Evolutionary conservation across 2,888 invertebrate genomes (phyloP).

Genomic region (Tachina lurida): DNA sequence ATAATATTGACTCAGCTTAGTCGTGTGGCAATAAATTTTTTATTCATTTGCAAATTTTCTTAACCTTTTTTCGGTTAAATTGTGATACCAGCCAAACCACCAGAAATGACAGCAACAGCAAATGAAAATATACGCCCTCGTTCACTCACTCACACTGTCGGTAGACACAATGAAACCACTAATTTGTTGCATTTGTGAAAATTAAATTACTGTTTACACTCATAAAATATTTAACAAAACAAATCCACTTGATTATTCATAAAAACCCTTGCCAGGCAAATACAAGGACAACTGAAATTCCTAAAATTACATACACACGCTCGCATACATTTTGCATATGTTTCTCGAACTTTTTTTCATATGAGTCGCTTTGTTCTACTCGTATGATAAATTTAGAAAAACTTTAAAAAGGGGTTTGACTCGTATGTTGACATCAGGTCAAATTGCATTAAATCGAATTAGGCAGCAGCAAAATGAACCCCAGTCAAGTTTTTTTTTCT

Average conservation of each 20-base stretch:
- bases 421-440: slow-evolving; percentile 74
- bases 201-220: slow-evolving; percentile 81
- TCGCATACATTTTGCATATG: slow-evolving; percentile 43
- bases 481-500: slow-evolving; percentile 31
- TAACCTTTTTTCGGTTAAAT: background rate
- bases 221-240: slow-evolving; percentile 63
- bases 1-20: background rate
- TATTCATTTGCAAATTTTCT: slow-evolving; percentile 30
- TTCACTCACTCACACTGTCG: background rate
- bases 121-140: background rate
- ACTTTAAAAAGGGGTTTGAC: slow-evolving; percentile 58
- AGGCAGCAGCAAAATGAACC: slow-evolving; percentile 61
- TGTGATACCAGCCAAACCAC: slow-evolving; percentile 7
- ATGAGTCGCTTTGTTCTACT: background rate
- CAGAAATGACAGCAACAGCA: slow-evolving; percentile 21
- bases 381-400: background rate
- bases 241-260: slow-evolving; percentile 68
- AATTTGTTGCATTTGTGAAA: slow-evolving; percentile 80
- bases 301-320: slow-evolving; percentile 28
- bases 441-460: slow-evolving; percentile 79
- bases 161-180: slow-evolving; percentile 80
- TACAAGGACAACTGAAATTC: slow-evolving; percentile 40
- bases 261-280: slow-evolving; percentile 24
- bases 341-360: slow-evolving; percentile 19
- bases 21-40: slow-evolving; percentile 1